phyloP scores from a whole-genome alignment of 1,140 invertebrate species.

The Heliconius himera region DNA sequence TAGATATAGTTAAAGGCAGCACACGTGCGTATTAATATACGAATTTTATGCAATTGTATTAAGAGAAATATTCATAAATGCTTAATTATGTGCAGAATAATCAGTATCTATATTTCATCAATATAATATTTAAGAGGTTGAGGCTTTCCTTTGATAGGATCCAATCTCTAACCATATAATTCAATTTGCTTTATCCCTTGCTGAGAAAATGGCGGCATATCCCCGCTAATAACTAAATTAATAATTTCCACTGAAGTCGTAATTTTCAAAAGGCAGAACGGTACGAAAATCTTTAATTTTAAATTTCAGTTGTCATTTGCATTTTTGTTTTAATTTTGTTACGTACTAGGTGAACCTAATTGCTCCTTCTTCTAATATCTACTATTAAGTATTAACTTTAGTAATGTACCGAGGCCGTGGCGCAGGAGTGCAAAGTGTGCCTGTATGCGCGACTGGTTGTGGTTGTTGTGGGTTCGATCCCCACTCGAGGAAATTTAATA shows the following conservation, averaged over 20 bases:
- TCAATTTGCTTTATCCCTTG: conserved; percentile 71
- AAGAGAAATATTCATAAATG: no score
- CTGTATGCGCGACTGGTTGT: no score
- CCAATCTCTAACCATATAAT: conserved; percentile 67
- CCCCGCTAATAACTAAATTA: conserved; percentile 64
- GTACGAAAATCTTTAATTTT: not conserved
- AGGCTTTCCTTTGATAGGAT: conserved; percentile 53
- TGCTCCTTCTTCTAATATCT: no score
- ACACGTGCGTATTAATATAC: no score
- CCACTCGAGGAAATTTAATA: no score
- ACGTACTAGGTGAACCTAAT: no score
- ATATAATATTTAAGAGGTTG: conserved; percentile 38
- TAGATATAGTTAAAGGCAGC: no score
- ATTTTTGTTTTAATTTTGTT: not conserved
- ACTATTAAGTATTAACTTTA: not conserved
- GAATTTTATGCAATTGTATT: no score
- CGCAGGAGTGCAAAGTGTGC: no score
- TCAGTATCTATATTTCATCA: conserved; percentile 13
- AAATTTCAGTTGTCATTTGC: not conserved
- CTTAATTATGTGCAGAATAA: no score
- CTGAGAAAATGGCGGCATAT: conserved; percentile 65
- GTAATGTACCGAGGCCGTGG: no score
- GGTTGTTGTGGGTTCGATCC: no score
- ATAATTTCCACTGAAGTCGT: conserved; percentile 64
- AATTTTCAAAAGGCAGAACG: conserved; percentile 49